Base-by-base conservation (phyloP, 2,797 vertebrate species). In the Hoplostethus atlanticus region DNA sequence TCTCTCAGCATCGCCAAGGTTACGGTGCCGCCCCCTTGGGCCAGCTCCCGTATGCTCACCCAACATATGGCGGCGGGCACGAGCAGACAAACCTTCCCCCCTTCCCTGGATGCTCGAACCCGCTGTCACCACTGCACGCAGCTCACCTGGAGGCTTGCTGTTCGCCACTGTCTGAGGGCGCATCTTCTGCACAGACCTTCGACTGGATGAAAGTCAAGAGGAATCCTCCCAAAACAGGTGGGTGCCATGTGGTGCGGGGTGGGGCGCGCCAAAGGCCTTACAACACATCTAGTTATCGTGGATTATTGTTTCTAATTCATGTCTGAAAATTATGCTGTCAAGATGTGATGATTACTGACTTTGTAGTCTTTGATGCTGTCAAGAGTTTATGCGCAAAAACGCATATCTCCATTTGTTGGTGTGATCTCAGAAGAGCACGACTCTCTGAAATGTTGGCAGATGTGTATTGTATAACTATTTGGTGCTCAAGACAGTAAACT, bases 151-250 rank as follows among this genome's bases (percentile, higher is more conserved):
- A 97, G 78, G 90, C 93, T 34, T 95, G 97, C 73, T 96, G 95
- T 59, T 98, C 97, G 13, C 97, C 97, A 52, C 88, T 96, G 59
- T 92, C 95, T 10, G 98, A 98, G 63, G 93, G 95, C 5, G 94
- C 95, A 21, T 92, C 96, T 51, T 93, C 96, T 60, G 95, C 96
- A 5, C 97, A 98, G 88, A 99, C 98, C 52, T 99, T 99, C 91
- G 98, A 99, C 94, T 99, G 98, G 98, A 99, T 99, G 98, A 99
- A 98, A 94, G 98, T 99, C 53, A 99, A 99, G 91, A 95, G 98
- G 89, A 99, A 98, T 63, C 98, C 98, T 69, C 98, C 98, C 48
- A 99, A 99, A 92, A 99, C 97, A 96, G 97, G 98, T 99, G 86
- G 94, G 95, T 94, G 89, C 48, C 48, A 8, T 17, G n/a, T 51